Evolutionary conservation across 2,888 invertebrate genomes (phyloP), one percentile per base, ranked within the genome.

Genomic region (Hemistola chrysoprasaria): DNA sequence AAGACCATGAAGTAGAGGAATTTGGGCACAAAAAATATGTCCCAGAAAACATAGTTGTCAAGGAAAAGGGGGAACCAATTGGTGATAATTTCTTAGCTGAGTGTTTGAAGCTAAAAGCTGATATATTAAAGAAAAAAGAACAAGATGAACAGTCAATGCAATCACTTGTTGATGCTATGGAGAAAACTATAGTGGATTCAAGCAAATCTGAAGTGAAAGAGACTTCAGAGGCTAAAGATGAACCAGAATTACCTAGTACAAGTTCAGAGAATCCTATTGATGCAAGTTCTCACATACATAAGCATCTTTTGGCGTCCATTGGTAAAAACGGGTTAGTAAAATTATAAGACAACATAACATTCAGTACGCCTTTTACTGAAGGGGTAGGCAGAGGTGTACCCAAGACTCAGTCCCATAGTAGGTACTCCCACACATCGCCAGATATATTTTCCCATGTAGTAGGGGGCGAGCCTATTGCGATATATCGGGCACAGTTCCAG

Each of bases 261-360:
- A 4, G 4, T 16, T 16, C 16, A 3, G 16, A 16, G 16, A 4
- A 35, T 7, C 31, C 24, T 24, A 20, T 36, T 7, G 64, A 61
- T 39, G 46, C 55, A 9, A 79, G 67, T 66, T 44, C 45, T 3
- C 77, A 83, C 38, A 55, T 60, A 20, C 83, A 85, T 35, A 90
- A 85, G 42, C 87, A 89, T 74, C 74, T 95, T 11, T 78, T 95
- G 47, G 95, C 94, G 22, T 92, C 93, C 29, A 91, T 93, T 23
- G 91, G 92, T 31, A 92, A 90, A 79, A 92, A 92, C 68, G 91
- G 91, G 91, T 92, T 62, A 83, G 84, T 56, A 62, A 27, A 31
- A 5, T 16, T 8, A 8, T 28, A 3, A 16, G 16, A 16, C 4
- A 4, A 16, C 3, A 16, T 4, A 16, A 16, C 16, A 16, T 2